Evolutionary conservation across 2,797 vertebrate species (phyloP).

Genomic region (Carcharodon carcharias): DNA sequence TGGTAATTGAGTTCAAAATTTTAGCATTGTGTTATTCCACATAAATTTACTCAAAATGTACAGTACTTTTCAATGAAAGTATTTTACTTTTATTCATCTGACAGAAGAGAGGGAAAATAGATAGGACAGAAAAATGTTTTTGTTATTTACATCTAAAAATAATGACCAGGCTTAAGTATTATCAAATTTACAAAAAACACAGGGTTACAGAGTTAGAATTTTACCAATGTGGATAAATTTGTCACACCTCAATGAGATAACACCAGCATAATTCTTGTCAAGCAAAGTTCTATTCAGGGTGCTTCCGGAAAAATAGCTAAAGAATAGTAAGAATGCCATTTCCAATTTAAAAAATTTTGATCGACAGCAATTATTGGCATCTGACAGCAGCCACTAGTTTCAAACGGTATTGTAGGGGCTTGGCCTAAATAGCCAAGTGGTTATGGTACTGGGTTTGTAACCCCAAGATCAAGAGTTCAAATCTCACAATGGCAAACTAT

Average conservation of each 20-base stretch:
- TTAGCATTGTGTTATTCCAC: neutral
- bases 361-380: neutral
- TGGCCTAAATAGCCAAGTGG: too few species aligned
- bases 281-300: neutral
- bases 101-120: constrained; percentile 1
- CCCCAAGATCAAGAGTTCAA: too few species aligned
- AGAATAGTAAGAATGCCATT: constrained; percentile 4
- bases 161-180: neutral
- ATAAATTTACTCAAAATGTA: neutral
- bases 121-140: neutral
- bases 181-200: neutral
- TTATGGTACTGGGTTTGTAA: too few species aligned
- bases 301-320: neutral
- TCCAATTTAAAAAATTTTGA: neutral
- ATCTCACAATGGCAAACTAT: too few species aligned
- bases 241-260: constrained; percentile 24
- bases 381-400: neutral
- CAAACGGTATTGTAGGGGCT: neutral
- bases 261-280: constrained; percentile 24
- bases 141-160: neutral
- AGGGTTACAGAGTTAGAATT: neutral
- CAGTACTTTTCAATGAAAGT: neutral
- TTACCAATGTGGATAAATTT: neutral
- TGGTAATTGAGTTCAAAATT: constrained; percentile 8
- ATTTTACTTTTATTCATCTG: neutral